phyloP scores from a whole-genome alignment of 1,140 invertebrate species.

The Caenorhabditis elegans region WBcel235 BX284605.5:30001-30500 shows the following conservation, averaged over 20 bases:
- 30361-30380: too few relatives aligned
- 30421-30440: neutral
- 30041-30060: too few relatives aligned
- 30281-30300: slow-evolving; percentile 59
- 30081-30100: too few relatives aligned
- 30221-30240: slow-evolving; percentile 63
- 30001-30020: too few relatives aligned
- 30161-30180: neutral
- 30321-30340: neutral
- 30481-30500: neutral
- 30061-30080: too few relatives aligned
- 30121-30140: too few relatives aligned
- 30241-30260: slow-evolving; percentile 63
- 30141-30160: too few relatives aligned
- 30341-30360: neutral
- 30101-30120: too few relatives aligned
- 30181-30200: slow-evolving; percentile 33
- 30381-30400: too few relatives aligned
- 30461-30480: neutral
- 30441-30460: neutral
- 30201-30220: slow-evolving; percentile 51
- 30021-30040: too few relatives aligned
- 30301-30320: neutral
- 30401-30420: neutral
- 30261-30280: slow-evolving; percentile 63